Conservation (phyloP, 2,888 invertebrate genomes). For the Stenoptilia bipunctidactyla region DNA sequence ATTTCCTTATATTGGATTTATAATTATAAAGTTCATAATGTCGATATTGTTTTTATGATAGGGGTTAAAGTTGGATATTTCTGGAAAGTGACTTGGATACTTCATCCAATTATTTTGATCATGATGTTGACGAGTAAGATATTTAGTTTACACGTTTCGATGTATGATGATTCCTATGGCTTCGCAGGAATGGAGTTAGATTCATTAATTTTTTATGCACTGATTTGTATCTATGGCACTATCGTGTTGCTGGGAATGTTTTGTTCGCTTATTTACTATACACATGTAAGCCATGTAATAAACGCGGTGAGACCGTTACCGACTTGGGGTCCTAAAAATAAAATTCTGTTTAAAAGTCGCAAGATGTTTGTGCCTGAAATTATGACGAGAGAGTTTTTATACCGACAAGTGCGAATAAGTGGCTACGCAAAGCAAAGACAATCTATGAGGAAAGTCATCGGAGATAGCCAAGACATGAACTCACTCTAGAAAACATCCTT, state of each 20-base stretch:
- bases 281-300: conserved; percentile 17
- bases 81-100: conserved; percentile 43
- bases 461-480: too few species aligned
- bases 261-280: conserved; percentile 25
- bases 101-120: conserved; percentile 35
- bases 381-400: conserved; percentile 63
- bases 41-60: conserved; percentile 58
- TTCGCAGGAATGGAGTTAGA: conserved; percentile 19
- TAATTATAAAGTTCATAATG: conserved; percentile 39
- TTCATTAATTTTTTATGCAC: conserved; percentile 18
- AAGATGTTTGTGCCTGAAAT: conserved; percentile 61
- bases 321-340: conserved; percentile 49
- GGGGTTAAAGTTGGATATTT: conserved; percentile 48
- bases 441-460: too few species aligned
- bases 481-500: too few species aligned
- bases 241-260: conserved; percentile 30
- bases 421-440: conserved; percentile 29
- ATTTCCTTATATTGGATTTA: conserved; percentile 50
- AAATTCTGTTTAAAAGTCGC: conserved; percentile 44
- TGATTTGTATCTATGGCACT: conserved; percentile 28
- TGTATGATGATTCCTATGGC: conserved; percentile 24
- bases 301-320: conserved; percentile 19
- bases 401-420: conserved; percentile 52
- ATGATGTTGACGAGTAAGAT: conserved; percentile 26
- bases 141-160: conserved; percentile 16